Percentiles rank a stretch among this genome's conserved stretches.
Conservation (phyloP, 2,113 vertebrate species). For the Rhizomys pruinosus region DNA sequence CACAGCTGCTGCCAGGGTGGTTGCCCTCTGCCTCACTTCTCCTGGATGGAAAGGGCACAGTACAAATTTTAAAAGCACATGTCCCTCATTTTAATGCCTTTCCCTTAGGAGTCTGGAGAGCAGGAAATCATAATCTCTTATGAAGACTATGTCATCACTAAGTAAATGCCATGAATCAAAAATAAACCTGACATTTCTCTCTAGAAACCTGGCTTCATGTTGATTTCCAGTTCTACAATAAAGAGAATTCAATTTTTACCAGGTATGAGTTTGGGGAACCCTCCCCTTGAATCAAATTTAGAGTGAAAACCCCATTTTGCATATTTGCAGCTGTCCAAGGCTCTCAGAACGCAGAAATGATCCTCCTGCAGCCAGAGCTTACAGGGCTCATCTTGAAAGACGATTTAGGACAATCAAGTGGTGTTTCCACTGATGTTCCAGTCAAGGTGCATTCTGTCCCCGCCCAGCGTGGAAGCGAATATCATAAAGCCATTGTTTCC, state of each 20-base stretch:
- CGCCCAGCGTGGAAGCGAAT: conserved; percentile 85
- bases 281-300: neutral
- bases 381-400: conserved; percentile 80
- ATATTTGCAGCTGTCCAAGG: neutral
- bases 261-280: neutral
- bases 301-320: neutral
- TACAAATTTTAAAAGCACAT: neutral
- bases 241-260: neutral
- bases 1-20: neutral
- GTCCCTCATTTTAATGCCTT: neutral
- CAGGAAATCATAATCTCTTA: conserved; percentile 1
- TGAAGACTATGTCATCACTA: neutral
- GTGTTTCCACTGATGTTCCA: conserved; percentile 80
- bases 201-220: neutral
- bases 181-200: conserved; percentile 15
- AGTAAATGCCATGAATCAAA: conserved; percentile 3
- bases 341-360: neutral
- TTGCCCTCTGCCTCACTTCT: neutral
- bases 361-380: conserved; percentile 12
- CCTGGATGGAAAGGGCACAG: neutral
- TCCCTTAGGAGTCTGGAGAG: neutral
- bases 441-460: conserved; percentile 82
- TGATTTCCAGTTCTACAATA: neutral
- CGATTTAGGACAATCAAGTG: conserved; percentile 76
- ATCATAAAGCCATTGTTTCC: conserved; percentile 89